Conservation (phyloP, 2,888 invertebrate genomes). For the Agelastica alni region DNA sequence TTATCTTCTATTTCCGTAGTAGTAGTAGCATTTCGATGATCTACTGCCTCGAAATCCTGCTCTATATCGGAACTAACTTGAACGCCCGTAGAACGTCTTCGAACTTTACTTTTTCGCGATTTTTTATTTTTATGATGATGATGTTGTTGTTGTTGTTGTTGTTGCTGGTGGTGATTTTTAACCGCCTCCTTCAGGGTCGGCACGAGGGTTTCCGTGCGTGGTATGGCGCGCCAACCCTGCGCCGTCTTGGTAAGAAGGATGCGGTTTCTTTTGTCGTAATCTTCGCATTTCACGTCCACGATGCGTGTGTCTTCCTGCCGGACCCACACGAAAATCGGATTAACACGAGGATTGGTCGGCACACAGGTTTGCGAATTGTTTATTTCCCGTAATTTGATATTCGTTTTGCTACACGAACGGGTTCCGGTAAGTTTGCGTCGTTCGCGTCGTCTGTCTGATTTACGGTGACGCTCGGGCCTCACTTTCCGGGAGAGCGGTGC, state of each 20-base stretch:
- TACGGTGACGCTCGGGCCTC: slow-evolving; percentile 57
- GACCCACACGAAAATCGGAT: slow-evolving; percentile 85
- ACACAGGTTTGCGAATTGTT: slow-evolving; percentile 40
- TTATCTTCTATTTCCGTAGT: slow-evolving; percentile 10
- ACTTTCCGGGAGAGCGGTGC: slow-evolving; percentile 55
- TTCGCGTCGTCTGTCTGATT: slow-evolving; percentile 56
- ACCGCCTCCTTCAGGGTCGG: slow-evolving; percentile 56
- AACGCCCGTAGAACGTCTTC: slow-evolving; percentile 52
- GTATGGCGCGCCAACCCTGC: slow-evolving; percentile 81
- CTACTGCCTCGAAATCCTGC: slow-evolving; percentile 37
- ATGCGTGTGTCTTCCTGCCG: slow-evolving; percentile 79
- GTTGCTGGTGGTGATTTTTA: slow-evolving; percentile 51
- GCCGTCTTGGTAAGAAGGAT: slow-evolving; percentile 81
- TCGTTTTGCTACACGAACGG: slow-evolving; percentile 32
- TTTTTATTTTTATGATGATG: slow-evolving; percentile 44
- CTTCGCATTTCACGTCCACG: slow-evolving; percentile 83
- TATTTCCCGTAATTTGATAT: slow-evolving; percentile 32
- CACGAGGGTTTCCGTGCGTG: slow-evolving; percentile 70
- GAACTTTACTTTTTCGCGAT: slow-evolving; percentile 46
- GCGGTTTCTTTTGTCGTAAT: slow-evolving; percentile 84
- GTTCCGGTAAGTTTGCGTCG: slow-evolving; percentile 47
- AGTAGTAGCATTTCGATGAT: slow-evolving; percentile 27
- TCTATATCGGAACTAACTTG: slow-evolving; percentile 50
- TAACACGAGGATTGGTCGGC: slow-evolving; percentile 65
- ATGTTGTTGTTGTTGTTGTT: slow-evolving; percentile 41